phyloP scores from a whole-genome alignment of 2,797 vertebrate species.

The Miichthys miiuy region DNA sequence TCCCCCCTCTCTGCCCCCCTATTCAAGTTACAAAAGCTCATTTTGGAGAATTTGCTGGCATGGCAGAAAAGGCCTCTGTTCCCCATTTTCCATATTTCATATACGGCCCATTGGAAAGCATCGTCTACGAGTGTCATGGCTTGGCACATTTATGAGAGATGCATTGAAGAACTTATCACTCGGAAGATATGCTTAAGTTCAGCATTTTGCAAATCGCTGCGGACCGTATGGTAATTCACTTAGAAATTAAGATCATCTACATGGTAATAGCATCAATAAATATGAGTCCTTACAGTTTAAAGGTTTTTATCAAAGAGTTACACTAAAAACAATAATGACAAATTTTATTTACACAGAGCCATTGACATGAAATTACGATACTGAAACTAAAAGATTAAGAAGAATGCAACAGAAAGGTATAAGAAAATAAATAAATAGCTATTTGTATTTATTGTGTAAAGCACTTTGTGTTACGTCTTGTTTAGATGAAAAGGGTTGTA shows the following conservation, averaged over 20 bases:
- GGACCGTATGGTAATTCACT: slow-evolving; percentile 27
- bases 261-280: neutral
- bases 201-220: slow-evolving; percentile 65
- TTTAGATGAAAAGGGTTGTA: too few species aligned
- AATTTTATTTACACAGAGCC: neutral
- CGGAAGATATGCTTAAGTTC: slow-evolving; percentile 70
- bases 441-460: too few species aligned
- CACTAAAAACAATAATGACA: neutral
- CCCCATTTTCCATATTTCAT: slow-evolving; percentile 83
- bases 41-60: slow-evolving; percentile 83
- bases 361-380: neutral
- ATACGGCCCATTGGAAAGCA: slow-evolving; percentile 79
- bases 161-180: slow-evolving; percentile 62
- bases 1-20: slow-evolving; percentile 8
- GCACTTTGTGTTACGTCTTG: too few species aligned
- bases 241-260: slow-evolving; percentile 12
- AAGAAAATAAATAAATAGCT: neutral
- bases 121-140: slow-evolving; percentile 69
- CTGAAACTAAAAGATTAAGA: neutral
- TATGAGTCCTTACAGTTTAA: fast-evolving
- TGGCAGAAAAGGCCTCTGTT: slow-evolving; percentile 78
- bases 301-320: neutral
- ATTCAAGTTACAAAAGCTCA: slow-evolving; percentile 79
- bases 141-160: slow-evolving; percentile 74
- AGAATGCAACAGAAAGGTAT: neutral